Conservation (phyloP, 2,113 vertebrate genomes). For the Callionymus lyra region DNA sequence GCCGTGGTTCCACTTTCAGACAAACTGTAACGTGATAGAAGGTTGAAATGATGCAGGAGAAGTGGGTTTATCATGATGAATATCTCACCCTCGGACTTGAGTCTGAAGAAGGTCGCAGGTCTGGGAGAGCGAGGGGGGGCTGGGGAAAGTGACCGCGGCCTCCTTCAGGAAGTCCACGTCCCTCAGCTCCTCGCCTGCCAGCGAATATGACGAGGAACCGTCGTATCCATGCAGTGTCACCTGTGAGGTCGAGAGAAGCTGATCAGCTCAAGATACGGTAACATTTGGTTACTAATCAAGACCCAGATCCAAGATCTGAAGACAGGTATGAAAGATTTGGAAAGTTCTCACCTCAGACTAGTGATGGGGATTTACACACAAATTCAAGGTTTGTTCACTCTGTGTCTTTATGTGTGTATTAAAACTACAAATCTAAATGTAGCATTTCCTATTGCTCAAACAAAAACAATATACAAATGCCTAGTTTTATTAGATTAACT, state of each 20-base stretch:
- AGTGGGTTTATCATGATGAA: neutral
- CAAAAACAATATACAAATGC: too few relatives aligned
- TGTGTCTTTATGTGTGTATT: too few relatives aligned
- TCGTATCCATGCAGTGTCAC: conserved; percentile 53
- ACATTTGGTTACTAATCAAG: too few relatives aligned
- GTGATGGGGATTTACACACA: too few relatives aligned
- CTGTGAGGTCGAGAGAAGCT: conserved; percentile 15
- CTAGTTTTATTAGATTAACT: too few relatives aligned
- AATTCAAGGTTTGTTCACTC: too few relatives aligned
- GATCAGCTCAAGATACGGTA: too few relatives aligned
- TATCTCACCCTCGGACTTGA: conserved; percentile 45
- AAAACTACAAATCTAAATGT: too few relatives aligned
- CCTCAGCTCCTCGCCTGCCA: conserved; percentile 32
- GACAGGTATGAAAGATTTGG: too few relatives aligned
- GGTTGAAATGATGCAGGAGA: neutral
- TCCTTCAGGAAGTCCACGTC: conserved; percentile 41
- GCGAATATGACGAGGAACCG: conserved; percentile 12
- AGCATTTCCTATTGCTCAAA: too few relatives aligned
- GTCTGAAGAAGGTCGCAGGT: conserved; percentile 39
- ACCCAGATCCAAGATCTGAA: too few relatives aligned
- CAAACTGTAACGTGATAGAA: conserved; percentile 35
- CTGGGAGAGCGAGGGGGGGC: conserved; percentile 47
- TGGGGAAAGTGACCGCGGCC: conserved; percentile 35
- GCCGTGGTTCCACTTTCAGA: conserved; percentile 58
- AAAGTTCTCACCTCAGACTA: too few relatives aligned